Evolutionary conservation across 1,140 invertebrate genomes (phyloP).

Genomic region (Riptortus pedestris): DNA sequence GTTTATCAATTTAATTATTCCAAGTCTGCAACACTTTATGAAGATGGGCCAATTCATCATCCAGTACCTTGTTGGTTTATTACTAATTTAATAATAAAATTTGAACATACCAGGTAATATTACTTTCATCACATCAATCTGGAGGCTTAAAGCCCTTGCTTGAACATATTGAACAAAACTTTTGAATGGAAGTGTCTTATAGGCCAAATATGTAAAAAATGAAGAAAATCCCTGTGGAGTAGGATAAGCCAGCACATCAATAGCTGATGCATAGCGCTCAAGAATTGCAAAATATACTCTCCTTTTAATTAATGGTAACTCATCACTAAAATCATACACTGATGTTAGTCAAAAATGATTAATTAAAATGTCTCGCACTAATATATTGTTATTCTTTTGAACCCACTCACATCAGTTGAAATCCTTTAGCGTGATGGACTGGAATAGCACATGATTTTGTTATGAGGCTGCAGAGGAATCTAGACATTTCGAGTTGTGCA

Average conservation of each 20-base stretch:
- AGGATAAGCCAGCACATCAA: conserved; percentile 69
- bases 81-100: too few relatives aligned
- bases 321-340: conserved; percentile 27
- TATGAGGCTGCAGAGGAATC: conserved; percentile 60
- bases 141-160: conserved; percentile 68
- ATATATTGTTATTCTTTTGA: too few relatives aligned
- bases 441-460: conserved; percentile 55
- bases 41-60: too few relatives aligned
- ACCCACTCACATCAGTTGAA: conserved; percentile 65
- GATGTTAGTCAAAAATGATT: not conserved
- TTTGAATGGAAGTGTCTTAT: conserved; percentile 57
- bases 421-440: conserved; percentile 57
- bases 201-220: conserved; percentile 75
- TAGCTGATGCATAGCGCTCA: conserved; percentile 56
- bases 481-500: conserved; percentile 64
- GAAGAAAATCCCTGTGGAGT: conserved; percentile 74
- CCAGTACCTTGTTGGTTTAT: too few relatives aligned
- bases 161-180: conserved; percentile 70
- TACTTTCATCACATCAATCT: conserved; percentile 74
- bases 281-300: conserved; percentile 27
- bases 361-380: not conserved
- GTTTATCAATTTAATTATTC: too few relatives aligned
- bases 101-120: conserved; percentile 49
- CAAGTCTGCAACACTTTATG: too few relatives aligned
- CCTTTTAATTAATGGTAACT: conserved; percentile 24